phyloP scores from a whole-genome alignment of 2,888 invertebrate genomes.

The Agonum fuliginosum region DNA sequence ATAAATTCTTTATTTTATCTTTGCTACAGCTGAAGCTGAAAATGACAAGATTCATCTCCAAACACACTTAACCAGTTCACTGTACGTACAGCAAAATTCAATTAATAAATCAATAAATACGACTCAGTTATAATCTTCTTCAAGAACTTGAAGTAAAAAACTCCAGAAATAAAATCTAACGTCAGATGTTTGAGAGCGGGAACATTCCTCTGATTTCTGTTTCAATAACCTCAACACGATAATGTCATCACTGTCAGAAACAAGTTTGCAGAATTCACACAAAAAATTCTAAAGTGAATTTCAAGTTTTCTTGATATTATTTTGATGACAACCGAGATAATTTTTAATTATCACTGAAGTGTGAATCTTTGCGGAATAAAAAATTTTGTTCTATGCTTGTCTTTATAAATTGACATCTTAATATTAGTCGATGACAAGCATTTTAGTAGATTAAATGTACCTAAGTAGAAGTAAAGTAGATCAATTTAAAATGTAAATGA shows the following conservation, averaged over 20 bases:
- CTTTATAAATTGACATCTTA: too few relatives aligned
- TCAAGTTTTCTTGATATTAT: not conserved
- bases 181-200: not conserved
- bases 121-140: conserved; percentile 5
- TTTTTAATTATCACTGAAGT: too few relatives aligned
- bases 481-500: too few relatives aligned
- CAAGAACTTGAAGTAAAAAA: conserved; percentile 9
- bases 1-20: too few relatives aligned
- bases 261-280: not conserved
- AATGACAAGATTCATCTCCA: not conserved
- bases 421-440: too few relatives aligned
- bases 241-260: not conserved
- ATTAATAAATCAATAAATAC: conserved; percentile 42
- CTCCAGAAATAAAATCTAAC: conserved; percentile 2
- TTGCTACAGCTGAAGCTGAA: not conserved
- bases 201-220: not conserved
- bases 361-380: too few relatives aligned
- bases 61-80: not conserved
- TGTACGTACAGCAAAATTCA: conserved; percentile 24
- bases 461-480: too few relatives aligned
- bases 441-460: too few relatives aligned
- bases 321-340: too few relatives aligned
- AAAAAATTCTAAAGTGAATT: not conserved
- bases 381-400: too few relatives aligned
- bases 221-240: not conserved